A percentile compares a stretch with the other conserved stretches of the same genome.
Evolutionary conservation across 2,113 vertebrate genomes (phyloP).

Genomic region (Tyto alba): DNA sequence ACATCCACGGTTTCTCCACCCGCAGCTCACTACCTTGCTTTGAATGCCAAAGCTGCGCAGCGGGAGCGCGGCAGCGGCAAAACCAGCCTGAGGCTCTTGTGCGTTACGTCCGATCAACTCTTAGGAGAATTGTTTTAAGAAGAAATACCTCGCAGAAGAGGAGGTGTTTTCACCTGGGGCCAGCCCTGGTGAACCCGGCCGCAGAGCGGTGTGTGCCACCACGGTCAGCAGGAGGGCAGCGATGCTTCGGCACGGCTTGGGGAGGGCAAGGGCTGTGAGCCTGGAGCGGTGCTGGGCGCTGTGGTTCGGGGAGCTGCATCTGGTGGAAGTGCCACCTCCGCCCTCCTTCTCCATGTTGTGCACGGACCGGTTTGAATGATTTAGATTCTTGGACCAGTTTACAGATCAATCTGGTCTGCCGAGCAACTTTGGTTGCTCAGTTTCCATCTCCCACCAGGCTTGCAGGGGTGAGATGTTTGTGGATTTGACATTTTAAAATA

Average conservation of each 20-base stretch:
- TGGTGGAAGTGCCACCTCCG: not conserved
- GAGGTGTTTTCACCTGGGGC: not conserved
- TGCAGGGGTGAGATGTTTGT: not conserved
- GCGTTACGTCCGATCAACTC: not conserved
- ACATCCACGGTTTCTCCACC: fast-evolving
- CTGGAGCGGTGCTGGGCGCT: not conserved
- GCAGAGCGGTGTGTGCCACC: not conserved
- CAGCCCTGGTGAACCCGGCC: not conserved
- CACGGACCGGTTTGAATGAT: not conserved
- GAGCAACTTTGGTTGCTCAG: not conserved
- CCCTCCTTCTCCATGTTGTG: not conserved
- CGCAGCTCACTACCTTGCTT: not conserved
- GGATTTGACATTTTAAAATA: not conserved
- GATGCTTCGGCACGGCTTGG: not conserved
- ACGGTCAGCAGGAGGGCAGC: not conserved
- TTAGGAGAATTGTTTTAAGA: not conserved
- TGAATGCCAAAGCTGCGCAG: not conserved
- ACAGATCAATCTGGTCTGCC: not conserved
- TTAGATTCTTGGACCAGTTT: not conserved
- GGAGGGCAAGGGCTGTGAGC: fast-evolving
- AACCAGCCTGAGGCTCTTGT: not conserved
- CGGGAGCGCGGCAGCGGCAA: not conserved
- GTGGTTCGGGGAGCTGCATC: not conserved
- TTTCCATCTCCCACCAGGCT: not conserved
- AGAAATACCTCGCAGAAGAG: not conserved